Base-by-base conservation (phyloP, 1,140 invertebrate species). In the Heliconius eleuchia region DNA sequence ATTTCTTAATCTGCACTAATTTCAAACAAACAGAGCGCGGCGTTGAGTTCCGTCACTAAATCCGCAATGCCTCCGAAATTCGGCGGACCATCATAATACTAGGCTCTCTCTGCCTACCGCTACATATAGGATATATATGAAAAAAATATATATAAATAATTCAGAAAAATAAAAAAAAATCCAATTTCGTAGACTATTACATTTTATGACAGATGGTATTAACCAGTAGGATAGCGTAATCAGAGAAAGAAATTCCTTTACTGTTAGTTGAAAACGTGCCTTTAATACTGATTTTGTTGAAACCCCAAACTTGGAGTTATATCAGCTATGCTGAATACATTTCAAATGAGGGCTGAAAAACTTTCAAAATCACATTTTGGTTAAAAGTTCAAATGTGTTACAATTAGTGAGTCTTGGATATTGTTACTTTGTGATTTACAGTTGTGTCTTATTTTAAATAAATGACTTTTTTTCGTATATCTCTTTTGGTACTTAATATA, bases 331-430 rank as follows among this genome's bases (percentile, higher is more conserved):
- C 60, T 30, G 23, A 66, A 66, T 66, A 66, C 27, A 30, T 30
- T 66, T 66, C 60, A 30, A 66, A 66, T 66, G 60, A 66, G 60
- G 27, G 60, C 60, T 66, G 27, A 66, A 66, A 66, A 66, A 27
- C 9, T 66, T 66, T 66, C 13, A 27, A 8, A 30, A 66, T 30
- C 30, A 30, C 23, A 66, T 66, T 66, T 66, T 30, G 23, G 9
- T 30, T 66, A 9, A 30, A 27, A 27, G 23, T 66, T 66, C 1
- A n/a, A 57, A 8, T 27, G 23, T 66, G 27, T 46, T 46, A 3
- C 13, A 46, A 11, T 16, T 13, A 23, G 0, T 46, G 4, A 46
- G 42, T 46, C 13, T 46, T 46, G 4, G 42, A 1, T 16, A 46
- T 46, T 46, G 13, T 46, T 4, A 46, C 11, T 46, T 46, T 46